Percentiles rank a stretch among this genome's conserved stretches.
These are phyloP conservation scores for Stratiomys singularior DNA, from an alignment of 2,888 invertebrate genomes.

Conservation along the genomic window DNA sequence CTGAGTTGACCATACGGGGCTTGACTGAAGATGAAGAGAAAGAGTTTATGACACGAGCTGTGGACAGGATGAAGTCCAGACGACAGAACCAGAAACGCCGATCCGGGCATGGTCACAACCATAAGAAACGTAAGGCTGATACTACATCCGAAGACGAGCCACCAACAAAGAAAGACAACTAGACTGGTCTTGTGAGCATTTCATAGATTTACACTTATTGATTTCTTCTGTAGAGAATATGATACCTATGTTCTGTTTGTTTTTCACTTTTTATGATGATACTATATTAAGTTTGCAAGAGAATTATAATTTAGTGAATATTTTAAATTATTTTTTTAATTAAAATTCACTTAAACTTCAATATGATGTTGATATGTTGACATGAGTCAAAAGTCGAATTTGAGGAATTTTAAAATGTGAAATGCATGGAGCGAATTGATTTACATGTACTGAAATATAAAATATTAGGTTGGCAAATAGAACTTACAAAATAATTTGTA, in stretches of 20 bases:
- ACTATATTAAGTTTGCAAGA: not conserved
- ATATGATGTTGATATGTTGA: too few relatives aligned
- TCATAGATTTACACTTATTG: not conserved
- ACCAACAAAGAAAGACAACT: slow-evolving; percentile 35
- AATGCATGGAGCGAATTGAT: too few relatives aligned
- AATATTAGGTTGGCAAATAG: too few relatives aligned
- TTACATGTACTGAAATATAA: too few relatives aligned
- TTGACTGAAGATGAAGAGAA: slow-evolving; percentile 80
- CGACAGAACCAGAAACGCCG: slow-evolving; percentile 66
- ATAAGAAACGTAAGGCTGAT: slow-evolving; percentile 10
- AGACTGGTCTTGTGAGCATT: not conserved
- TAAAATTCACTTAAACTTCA: not conserved
- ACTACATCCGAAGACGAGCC: slow-evolving; percentile 26
- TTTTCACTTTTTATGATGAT: not conserved
- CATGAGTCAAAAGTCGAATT: too few relatives aligned
- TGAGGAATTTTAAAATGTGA: too few relatives aligned
- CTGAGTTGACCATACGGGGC: slow-evolving; percentile 68
- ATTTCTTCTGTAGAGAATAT: not conserved
- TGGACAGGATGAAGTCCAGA: slow-evolving; percentile 71
- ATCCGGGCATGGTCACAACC: not conserved
- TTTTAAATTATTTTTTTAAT: not conserved
- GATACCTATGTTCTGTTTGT: not conserved
- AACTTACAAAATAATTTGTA: too few relatives aligned
- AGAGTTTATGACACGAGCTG: slow-evolving; percentile 71
- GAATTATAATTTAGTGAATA: not conserved